phyloP scores from a whole-genome alignment of 2,888 invertebrate genomes.

The Eupithecia subumbrata region DNA sequence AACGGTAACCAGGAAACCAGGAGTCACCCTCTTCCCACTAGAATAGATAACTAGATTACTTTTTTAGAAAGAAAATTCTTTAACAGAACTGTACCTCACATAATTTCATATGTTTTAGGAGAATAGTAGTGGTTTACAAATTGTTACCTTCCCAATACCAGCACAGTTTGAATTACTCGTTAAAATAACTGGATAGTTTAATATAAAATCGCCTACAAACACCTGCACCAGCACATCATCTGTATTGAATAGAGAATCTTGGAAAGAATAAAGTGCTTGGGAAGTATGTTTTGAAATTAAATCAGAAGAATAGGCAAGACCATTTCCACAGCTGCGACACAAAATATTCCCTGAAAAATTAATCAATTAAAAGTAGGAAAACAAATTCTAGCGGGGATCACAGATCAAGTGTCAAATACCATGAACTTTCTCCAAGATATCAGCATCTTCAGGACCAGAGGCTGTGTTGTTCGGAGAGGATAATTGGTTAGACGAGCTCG shows the following conservation, averaged over 20 bases:
- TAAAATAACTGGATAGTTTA: constrained; percentile 61
- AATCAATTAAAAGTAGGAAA: neutral
- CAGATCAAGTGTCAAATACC: constrained; percentile 17
- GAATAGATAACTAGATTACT: constrained; percentile 45
- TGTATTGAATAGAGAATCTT: constrained; percentile 60
- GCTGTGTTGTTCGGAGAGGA: constrained; percentile 18
- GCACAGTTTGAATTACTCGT: constrained; percentile 57
- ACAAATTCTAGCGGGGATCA: neutral
- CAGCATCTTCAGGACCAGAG: constrained; percentile 25
- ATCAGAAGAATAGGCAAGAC: constrained; percentile 52
- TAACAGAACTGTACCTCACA: neutral
- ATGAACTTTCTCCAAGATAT: constrained; percentile 13
- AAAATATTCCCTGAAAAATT: constrained; percentile 59
- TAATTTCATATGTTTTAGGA: neutral
- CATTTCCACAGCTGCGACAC: constrained; percentile 65
- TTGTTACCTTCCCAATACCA: constrained; percentile 63
- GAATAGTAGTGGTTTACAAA: neutral
- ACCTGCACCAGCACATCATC: constrained; percentile 62
- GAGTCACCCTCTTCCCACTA: constrained; percentile 81
- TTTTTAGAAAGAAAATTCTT: constrained; percentile 2
- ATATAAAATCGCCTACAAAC: constrained; percentile 55
- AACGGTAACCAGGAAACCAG: constrained; percentile 85
- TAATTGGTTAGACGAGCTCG: constrained; percentile 27
- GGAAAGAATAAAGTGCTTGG: constrained; percentile 54
- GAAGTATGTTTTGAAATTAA: constrained; percentile 57